These are phyloP conservation scores for Sebastolobus altivelis DNA, from an alignment of 2,797 vertebrate genomes.

Conservation along the genomic window DNA sequence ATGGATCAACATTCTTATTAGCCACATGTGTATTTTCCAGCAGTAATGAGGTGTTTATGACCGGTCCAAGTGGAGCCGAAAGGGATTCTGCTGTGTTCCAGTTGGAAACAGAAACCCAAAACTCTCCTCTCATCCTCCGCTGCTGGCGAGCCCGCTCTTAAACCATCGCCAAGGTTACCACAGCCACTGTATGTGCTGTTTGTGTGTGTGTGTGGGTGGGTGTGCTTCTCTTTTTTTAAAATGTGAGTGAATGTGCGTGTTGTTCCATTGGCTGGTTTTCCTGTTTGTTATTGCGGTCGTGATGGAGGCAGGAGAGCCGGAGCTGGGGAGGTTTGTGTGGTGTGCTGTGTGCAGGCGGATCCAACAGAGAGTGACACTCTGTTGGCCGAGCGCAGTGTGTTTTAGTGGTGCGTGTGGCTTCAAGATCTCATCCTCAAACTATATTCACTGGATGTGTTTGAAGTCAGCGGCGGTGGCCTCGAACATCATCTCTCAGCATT, in stretches of 20 bases:
- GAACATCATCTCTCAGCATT: conserved; percentile 30
- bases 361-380: conserved; percentile 46
- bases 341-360: conserved; percentile 52
- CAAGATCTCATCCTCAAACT: conserved; percentile 50
- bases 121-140: conserved; percentile 51
- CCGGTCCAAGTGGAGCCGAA: conserved; percentile 50
- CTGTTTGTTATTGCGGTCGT: conserved; percentile 74
- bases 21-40: conserved; percentile 42
- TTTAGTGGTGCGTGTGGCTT: conserved; percentile 67
- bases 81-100: conserved; percentile 63
- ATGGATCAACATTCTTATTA: conserved; percentile 10
- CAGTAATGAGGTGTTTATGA: conserved; percentile 79
- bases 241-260: conserved; percentile 7
- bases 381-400: conserved; percentile 48
- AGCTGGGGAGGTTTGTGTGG: conserved; percentile 62
- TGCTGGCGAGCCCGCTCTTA: conserved; percentile 25
- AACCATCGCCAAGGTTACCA: conserved; percentile 57
- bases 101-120: conserved; percentile 85
- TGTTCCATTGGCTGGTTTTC: conserved; percentile 66
- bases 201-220: conserved; percentile 3
- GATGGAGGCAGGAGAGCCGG: conserved; percentile 59
- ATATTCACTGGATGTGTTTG: conserved; percentile 46
- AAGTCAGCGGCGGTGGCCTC: conserved; percentile 34
- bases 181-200: conserved; percentile 39
- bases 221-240: background rate